phyloP scores from a whole-genome alignment of 2,888 invertebrate species.

The Brenthis hecate region DNA sequence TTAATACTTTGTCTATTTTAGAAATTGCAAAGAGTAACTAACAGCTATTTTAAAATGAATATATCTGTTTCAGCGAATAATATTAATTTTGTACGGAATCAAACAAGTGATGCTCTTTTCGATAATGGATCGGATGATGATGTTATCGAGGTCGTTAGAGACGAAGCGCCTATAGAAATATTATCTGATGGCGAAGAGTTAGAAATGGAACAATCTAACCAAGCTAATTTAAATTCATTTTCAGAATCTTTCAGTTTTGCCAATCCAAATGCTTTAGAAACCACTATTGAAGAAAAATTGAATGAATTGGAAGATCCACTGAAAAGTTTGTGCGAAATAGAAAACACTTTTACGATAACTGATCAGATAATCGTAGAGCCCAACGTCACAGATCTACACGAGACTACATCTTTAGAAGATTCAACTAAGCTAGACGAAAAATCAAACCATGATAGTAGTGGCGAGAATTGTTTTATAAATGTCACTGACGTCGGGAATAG shows the following conservation, averaged over 20 bases:
- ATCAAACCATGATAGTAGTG: constrained; percentile 33
- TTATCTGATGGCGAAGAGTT: constrained; percentile 72
- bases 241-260: constrained; percentile 37
- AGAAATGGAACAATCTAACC: constrained; percentile 51
- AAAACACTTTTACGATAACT: constrained; percentile 34
- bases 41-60: constrained; percentile 2
- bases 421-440: constrained; percentile 31
- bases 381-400: constrained; percentile 2
- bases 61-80: constrained; percentile 7
- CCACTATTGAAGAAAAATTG: constrained; percentile 30
- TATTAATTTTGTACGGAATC: constrained; percentile 12
- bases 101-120: constrained; percentile 37
- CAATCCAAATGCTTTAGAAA: constrained; percentile 43
- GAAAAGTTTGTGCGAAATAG: constrained; percentile 37
- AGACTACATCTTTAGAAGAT: constrained; percentile 18
- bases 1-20: neutral
- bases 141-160: constrained; percentile 73
- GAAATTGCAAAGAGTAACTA: neutral
- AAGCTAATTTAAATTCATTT: constrained; percentile 33
- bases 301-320: constrained; percentile 51
- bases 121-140: constrained; percentile 71
- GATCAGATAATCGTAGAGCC: constrained; percentile 18
- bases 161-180: constrained; percentile 75
- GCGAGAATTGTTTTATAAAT: constrained; percentile 51
- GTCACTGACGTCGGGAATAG: constrained; percentile 46